Percentiles rank a stretch among this genome's conserved stretches.
These are phyloP conservation scores for Apostichopus parvimensis DNA, from an alignment of 35 echinoderm and acorn worm species.

Conservation along the genomic window DNA sequence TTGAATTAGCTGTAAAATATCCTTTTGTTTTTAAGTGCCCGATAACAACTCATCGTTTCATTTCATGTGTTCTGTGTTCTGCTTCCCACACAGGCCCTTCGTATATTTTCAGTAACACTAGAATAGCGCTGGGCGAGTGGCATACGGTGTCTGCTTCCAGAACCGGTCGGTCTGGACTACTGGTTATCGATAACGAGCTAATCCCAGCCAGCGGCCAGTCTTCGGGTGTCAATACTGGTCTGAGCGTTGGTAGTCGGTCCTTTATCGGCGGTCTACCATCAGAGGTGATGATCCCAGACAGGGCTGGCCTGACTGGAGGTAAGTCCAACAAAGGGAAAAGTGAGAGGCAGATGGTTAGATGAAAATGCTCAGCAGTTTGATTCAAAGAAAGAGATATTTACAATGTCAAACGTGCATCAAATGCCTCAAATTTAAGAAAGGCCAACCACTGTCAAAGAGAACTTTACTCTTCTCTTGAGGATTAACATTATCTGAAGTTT, in stretches of 20 bases:
- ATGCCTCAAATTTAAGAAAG: too few species aligned
- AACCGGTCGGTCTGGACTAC: constrained; percentile 55
- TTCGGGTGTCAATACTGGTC: constrained; percentile 48
- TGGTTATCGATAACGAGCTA: constrained; percentile 60
- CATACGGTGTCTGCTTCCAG: constrained; percentile 63
- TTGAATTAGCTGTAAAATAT: too few species aligned
- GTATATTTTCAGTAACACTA: constrained; percentile 57
- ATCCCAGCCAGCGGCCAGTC: constrained; percentile 64
- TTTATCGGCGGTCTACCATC: constrained; percentile 73
- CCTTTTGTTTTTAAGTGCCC: too few species aligned
- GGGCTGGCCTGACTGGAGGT: constrained; percentile 74
- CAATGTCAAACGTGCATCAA: too few species aligned
- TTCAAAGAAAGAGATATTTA: too few species aligned
- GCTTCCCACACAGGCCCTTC: constrained; percentile 58
- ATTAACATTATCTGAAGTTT: too few species aligned
- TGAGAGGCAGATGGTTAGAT: too few species aligned
- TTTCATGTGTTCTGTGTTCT: too few species aligned
- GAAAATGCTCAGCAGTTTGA: too few species aligned
- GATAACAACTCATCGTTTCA: too few species aligned
- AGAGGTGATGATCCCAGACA: constrained; percentile 63
- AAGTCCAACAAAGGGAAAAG: background rate
- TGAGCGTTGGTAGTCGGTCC: constrained; percentile 58
- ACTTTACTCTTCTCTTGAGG: too few species aligned
- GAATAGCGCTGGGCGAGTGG: constrained; percentile 62
- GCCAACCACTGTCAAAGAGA: too few species aligned